Conservation (phyloP, 2,113 vertebrate genomes). For the Carettochelys insculpta region DNA sequence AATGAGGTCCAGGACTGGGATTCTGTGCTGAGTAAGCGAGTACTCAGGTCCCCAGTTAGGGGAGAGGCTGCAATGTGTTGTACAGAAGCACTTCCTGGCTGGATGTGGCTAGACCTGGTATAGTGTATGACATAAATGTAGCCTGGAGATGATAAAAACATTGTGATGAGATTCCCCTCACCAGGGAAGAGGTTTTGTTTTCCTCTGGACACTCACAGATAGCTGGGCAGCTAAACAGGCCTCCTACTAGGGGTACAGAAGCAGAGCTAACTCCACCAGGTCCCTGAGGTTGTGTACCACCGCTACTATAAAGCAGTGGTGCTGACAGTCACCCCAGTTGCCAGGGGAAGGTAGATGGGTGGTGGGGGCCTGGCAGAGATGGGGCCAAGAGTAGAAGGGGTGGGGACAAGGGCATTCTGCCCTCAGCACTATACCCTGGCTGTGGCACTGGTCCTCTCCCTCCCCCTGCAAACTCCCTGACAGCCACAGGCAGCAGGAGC, state of each 20-base stretch:
- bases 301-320: too few relatives aligned
- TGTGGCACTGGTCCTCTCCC: too few relatives aligned
- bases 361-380: too few relatives aligned
- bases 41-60: background rate
- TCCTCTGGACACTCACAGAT: background rate
- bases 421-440: too few relatives aligned
- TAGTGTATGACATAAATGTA: background rate
- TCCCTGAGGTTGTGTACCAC: background rate
- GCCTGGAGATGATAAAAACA: rapidly evolving
- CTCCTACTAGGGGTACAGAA: background rate
- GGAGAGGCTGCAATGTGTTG: background rate
- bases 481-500: too few relatives aligned
- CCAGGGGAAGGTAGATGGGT: too few relatives aligned
- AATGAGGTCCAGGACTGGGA: background rate
- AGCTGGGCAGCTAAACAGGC: rapidly evolving
- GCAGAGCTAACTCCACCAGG: background rate
- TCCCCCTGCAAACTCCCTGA: too few relatives aligned
- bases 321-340: too few relatives aligned
- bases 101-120: background rate
- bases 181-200: background rate
- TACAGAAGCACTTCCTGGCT: rapidly evolving
- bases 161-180: background rate
- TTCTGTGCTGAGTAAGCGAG: background rate
- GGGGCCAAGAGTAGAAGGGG: too few relatives aligned
- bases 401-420: too few relatives aligned